Conservation (phyloP, 2,888 invertebrate genomes). For the Mimumesa dahlbomi region DNA sequence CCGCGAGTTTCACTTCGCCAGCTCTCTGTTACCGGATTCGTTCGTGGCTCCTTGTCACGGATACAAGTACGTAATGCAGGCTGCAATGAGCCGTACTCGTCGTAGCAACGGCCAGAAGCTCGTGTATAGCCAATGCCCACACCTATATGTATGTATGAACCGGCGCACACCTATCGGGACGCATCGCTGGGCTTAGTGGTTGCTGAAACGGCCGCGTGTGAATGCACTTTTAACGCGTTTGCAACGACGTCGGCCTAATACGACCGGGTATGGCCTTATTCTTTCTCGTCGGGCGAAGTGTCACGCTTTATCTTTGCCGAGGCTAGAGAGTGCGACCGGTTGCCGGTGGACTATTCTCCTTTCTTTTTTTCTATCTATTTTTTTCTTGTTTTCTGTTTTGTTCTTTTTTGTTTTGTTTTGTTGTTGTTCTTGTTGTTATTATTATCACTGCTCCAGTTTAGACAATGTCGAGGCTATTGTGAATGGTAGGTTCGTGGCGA, state of each 20-base stretch:
- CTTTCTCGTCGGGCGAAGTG: conserved; percentile 53
- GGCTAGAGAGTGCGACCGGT: conserved; percentile 57
- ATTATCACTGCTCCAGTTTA: too few species aligned
- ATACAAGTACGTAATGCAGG: conserved; percentile 34
- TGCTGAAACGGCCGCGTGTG: conserved; percentile 38
- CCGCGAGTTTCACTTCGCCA: conserved; percentile 71
- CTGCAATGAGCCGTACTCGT: conserved; percentile 2
- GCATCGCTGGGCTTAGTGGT: too few species aligned
- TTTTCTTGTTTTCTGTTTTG: conserved; percentile 4
- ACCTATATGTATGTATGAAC: too few species aligned
- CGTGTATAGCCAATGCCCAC: too few species aligned
- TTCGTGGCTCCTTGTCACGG: conserved; percentile 49
- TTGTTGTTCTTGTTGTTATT: too few species aligned
- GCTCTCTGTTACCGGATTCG: conserved; percentile 56
- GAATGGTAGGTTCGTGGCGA: too few species aligned
- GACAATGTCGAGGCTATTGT: too few species aligned
- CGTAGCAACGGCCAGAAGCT: too few species aligned
- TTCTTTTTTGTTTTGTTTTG: conserved; percentile 2
- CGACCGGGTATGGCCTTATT: conserved; percentile 57
- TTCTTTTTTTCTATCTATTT: conserved; percentile 22
- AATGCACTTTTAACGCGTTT: conserved; percentile 50
- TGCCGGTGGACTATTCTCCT: conserved; percentile 42
- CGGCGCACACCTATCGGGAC: too few species aligned
- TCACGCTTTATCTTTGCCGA: conserved; percentile 57
- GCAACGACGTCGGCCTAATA: conserved; percentile 47